phyloP scores from a whole-genome alignment of 2,888 invertebrate genomes.

The Drosophila limbata region DNA sequence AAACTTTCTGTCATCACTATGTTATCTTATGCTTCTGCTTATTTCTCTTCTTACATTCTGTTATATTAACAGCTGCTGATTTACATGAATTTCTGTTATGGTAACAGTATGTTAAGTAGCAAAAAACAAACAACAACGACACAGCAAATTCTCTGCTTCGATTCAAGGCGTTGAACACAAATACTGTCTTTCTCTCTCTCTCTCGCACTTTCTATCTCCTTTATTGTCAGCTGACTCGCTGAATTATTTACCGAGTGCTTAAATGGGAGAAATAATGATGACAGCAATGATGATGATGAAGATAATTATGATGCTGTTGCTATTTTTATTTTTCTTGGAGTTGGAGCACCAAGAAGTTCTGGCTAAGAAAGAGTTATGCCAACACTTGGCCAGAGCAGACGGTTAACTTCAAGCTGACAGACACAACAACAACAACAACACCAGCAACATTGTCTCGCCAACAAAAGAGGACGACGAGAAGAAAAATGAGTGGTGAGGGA shows the following conservation, averaged over 20 bases:
- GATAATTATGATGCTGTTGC: not conserved
- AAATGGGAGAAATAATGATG: constrained; percentile 16
- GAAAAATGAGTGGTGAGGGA: not conserved
- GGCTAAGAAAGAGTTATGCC: constrained; percentile 50
- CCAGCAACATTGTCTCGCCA: constrained; percentile 15
- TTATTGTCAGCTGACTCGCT: not conserved
- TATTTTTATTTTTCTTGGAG: not conserved
- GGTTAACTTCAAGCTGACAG: constrained; percentile 23
- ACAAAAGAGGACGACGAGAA: not conserved
- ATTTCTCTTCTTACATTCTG: not conserved
- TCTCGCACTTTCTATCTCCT: not conserved
- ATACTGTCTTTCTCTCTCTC: too few species aligned
- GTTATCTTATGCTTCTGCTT: not conserved
- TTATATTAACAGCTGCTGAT: not conserved
- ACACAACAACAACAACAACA: constrained; percentile 9
- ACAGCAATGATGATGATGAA: constrained; percentile 4
- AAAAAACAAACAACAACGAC: too few species aligned
- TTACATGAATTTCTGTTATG: not conserved
- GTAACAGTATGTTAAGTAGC: too few species aligned
- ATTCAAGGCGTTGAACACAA: too few species aligned
- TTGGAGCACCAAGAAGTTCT: constrained; percentile 13
- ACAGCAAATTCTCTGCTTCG: too few species aligned
- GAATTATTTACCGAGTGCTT: constrained; percentile 33
- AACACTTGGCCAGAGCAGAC: constrained; percentile 57
- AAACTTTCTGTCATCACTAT: not conserved